phyloP scores from a whole-genome alignment of 2,113 vertebrate genomes.

The Cebus imitator region DNA sequence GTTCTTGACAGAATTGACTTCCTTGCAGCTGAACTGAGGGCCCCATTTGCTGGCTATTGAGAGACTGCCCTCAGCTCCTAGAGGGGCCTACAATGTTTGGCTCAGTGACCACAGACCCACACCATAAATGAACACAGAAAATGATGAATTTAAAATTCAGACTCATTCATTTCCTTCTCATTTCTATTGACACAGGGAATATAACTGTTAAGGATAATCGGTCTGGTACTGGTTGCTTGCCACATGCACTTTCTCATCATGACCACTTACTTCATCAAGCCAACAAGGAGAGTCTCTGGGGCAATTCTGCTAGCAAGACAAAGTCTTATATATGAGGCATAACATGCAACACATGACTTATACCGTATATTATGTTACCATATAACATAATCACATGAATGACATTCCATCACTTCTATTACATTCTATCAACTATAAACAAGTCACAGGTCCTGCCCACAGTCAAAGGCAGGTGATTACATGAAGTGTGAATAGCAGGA shows the following conservation, averaged over 20 bases:
- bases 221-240: neutral
- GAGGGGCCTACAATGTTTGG: neutral
- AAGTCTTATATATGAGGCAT: neutral
- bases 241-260: neutral
- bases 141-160: neutral
- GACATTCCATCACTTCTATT: neutral
- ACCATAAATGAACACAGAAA: neutral
- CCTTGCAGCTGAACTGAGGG: neutral
- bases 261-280: neutral
- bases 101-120: neutral
- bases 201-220: constrained; percentile 4
- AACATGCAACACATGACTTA: neutral
- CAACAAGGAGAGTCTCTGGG: neutral
- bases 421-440: neutral
- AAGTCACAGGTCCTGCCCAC: neutral
- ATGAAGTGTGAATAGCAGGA: neutral
- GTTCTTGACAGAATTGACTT: neutral
- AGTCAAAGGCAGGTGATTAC: neutral
- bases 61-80: neutral
- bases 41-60: neutral
- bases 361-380: neutral
- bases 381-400: neutral
- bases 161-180: neutral
- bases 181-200: neutral
- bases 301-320: neutral